Base-by-base conservation (phyloP, 2,888 invertebrate genomes). In the Heteropelma amictum region DNA sequence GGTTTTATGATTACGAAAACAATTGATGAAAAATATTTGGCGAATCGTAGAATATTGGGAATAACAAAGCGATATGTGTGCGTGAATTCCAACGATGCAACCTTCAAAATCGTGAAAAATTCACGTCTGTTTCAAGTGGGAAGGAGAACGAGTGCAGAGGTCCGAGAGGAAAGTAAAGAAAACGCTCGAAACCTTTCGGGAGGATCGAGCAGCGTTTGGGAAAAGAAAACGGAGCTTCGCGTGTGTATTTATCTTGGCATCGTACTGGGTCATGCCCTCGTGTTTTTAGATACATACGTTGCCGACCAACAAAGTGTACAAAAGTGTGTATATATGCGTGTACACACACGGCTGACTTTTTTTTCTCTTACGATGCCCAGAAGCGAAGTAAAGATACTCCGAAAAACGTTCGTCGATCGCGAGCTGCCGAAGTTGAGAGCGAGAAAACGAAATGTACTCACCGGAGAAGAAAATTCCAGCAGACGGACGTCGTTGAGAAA, bases 221-320 rank as follows among this genome's bases (percentile, higher is more conserved):
- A 63, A 35, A 26, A n/a, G n/a, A n/a, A n/a, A n/a, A n/a, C n/a
- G n/a, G n/a, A n/a, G n/a, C n/a, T n/a, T n/a, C n/a, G n/a, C n/a
- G 21, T 58, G 58, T 73, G 58, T 73, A 51, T 73, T 73, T 69
- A 58, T n/a, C 47, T 49, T 45, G 26, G 10, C 51, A 30, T 10
- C 12, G 33, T 19, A 33, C 7, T n/a, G 53, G 7, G 54, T 10
- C 21, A 33, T 33, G 21, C 4, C 53, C 14, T 33, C 33, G n/a
- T 19, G 21, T 21, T 7, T 21, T 35, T 21, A 10, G 35, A 19
- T 30, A 35, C 19, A 17, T 21, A n/a, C 47, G 12, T 47, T 12
- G 7, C 12, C n/a, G 30, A n/a, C 17, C 10, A 33, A 35, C n/a
- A 12, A 19, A 8, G 28, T 54, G 7, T 21, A 6, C 19, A 10